Percentiles rank a stretch among this genome's conserved stretches.
phyloP scores from a whole-genome alignment of 1,140 invertebrate species.

The Trichonephila clavata region DNA sequence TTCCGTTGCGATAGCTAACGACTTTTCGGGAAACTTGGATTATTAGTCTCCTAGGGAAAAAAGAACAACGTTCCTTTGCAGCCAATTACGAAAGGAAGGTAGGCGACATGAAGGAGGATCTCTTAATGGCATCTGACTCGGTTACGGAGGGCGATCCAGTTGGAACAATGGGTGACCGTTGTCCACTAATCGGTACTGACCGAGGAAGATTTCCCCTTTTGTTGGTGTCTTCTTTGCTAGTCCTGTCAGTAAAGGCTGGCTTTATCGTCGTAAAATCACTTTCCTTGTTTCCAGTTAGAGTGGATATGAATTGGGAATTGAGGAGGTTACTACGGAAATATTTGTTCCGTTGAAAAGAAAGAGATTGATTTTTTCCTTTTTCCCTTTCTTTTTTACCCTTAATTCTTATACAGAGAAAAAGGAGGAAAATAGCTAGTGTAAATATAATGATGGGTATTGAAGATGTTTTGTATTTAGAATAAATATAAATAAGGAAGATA shows the following conservation, averaged over 20 bases:
- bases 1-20: constrained; percentile 61
- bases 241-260: not conserved
- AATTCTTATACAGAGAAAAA: too few species aligned
- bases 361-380: not conserved
- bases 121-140: constrained; percentile 64
- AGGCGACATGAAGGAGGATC: constrained; percentile 49
- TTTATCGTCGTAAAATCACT: constrained; percentile 65
- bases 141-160: constrained; percentile 40
- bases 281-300: constrained; percentile 26
- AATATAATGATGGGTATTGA: too few species aligned
- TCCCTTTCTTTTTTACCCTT: not conserved
- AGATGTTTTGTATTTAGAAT: too few species aligned
- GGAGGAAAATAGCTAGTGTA: too few species aligned
- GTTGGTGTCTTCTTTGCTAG: constrained; percentile 21
- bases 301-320: constrained; percentile 32
- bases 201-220: constrained; percentile 39
- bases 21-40: constrained; percentile 57
- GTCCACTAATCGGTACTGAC: constrained; percentile 73
- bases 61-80: constrained; percentile 16
- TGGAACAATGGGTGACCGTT: constrained; percentile 56
- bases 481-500: too few species aligned
- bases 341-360: not conserved
- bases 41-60: constrained; percentile 66
- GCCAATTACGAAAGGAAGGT: constrained; percentile 67
- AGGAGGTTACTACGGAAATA: not conserved